Evolutionary conservation across 2,113 vertebrate species (phyloP).

Genomic region (Choloepus hoffmanni): DNA sequence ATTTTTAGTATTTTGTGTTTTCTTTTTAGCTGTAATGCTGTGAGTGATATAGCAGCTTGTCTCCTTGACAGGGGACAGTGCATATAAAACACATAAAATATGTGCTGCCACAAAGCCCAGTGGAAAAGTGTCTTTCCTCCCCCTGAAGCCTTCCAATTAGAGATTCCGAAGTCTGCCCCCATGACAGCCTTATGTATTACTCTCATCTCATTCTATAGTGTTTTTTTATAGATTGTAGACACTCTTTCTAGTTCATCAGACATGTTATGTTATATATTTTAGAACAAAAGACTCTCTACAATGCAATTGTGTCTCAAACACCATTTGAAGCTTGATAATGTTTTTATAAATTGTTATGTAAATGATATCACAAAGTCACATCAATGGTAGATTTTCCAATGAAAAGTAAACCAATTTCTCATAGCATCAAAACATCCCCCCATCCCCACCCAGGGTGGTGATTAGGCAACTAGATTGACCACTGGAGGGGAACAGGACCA

Average conservation of each 20-base stretch:
- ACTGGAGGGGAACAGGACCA: background rate
- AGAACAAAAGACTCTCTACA: slow-evolving; percentile 27
- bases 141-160: slow-evolving; percentile 50
- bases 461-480: background rate
- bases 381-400: background rate
- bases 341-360: background rate
- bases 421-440: background rate
- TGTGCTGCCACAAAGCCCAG: background rate
- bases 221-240: background rate
- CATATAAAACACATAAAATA: slow-evolving; percentile 57
- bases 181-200: background rate
- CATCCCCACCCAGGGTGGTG: background rate
- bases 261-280: background rate
- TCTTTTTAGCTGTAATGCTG: slow-evolving; percentile 42
- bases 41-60: slow-evolving; percentile 50
- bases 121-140: slow-evolving; percentile 28
- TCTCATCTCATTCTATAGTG: background rate
- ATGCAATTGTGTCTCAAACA: background rate
- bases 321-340: background rate
- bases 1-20: slow-evolving; percentile 67
- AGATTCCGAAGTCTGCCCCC: slow-evolving; percentile 26
- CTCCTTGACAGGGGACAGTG: slow-evolving; percentile 38
- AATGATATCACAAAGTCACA: slow-evolving; percentile 33
- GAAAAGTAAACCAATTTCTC: slow-evolving; percentile 15
- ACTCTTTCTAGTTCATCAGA: background rate